These are phyloP conservation scores for Microcebus jonahi DNA, from an alignment of 2,113 vertebrate species.

Conservation along the genomic window DNA sequence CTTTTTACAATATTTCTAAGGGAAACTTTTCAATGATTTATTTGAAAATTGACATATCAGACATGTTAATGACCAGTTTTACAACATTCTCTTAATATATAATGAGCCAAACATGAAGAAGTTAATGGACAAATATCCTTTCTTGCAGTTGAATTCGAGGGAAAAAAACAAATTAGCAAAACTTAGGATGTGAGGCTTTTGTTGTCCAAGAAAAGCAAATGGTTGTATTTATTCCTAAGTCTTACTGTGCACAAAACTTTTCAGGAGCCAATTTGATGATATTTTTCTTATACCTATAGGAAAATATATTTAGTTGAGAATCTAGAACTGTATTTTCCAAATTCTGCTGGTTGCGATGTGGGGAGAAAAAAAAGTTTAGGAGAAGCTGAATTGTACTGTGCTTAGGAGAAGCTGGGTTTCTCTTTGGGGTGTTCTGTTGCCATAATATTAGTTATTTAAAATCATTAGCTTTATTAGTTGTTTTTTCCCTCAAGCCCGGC, in stretches of 20 bases:
- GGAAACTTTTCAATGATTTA: neutral
- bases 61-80: neutral
- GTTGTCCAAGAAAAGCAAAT: neutral
- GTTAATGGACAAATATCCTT: neutral
- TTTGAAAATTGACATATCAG: neutral
- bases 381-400: neutral
- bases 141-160: neutral
- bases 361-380: too few species aligned
- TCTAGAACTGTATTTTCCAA: neutral
- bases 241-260: neutral
- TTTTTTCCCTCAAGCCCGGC: neutral
- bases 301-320: neutral
- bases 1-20: neutral
- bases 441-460: neutral
- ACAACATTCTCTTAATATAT: neutral
- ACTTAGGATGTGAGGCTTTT: neutral
- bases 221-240: neutral
- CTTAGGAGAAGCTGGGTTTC: neutral
- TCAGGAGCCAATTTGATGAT: neutral
- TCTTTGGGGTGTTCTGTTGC: too few species aligned
- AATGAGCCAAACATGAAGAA: neutral
- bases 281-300: neutral
- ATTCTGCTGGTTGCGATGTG: neutral
- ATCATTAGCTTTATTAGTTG: neutral
- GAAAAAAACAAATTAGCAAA: neutral